A percentile compares a stretch with the other conserved stretches of the same genome.
Conservation (phyloP, 2,113 vertebrate genomes). For the Sylvia atricapilla region DNA sequence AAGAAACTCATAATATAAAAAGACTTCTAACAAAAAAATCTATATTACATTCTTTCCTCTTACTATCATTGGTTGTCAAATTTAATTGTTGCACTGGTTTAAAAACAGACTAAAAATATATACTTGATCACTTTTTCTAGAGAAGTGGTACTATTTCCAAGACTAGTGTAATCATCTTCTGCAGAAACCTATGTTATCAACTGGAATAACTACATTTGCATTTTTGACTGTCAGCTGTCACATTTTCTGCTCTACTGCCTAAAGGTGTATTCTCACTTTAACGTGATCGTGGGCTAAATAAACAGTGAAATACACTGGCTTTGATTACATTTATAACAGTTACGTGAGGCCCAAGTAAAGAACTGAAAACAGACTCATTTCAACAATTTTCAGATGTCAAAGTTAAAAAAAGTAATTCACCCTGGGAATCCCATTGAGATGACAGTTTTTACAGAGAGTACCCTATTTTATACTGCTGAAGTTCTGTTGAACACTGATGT, state of each 20-base stretch:
- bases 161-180: background rate
- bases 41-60: background rate
- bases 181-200: background rate
- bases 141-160: background rate
- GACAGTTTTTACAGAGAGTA: background rate
- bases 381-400: background rate
- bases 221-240: background rate
- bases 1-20: background rate
- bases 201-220: background rate
- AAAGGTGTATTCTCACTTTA: background rate
- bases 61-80: background rate
- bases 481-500: background rate
- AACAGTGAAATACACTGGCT: background rate
- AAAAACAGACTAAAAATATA: background rate
- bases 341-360: background rate
- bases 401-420: background rate
- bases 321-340: background rate
- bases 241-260: background rate
- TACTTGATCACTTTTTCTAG: background rate
- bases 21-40: background rate
- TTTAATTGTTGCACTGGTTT: background rate
- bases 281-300: background rate
- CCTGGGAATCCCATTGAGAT: background rate
- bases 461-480: background rate
- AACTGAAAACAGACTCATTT: background rate